Percentiles rank a stretch among this genome's conserved stretches.
Evolutionary conservation across 2,113 vertebrate species (phyloP).

Genomic region (Melanocharis versteri): DNA sequence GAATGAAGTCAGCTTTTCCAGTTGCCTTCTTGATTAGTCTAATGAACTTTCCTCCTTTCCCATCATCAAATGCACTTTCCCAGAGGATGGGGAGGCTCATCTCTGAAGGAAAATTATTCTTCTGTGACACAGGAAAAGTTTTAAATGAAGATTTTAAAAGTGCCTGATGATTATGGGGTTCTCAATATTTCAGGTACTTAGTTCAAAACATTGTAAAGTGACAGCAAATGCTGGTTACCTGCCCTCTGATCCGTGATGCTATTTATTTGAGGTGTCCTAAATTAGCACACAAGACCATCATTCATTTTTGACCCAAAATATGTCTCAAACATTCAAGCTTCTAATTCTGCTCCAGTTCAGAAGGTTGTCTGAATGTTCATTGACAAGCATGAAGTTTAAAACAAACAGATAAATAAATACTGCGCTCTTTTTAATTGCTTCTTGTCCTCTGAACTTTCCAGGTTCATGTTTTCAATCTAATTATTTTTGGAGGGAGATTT

Average conservation of each 20-base stretch:
- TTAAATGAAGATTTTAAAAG: not conserved
- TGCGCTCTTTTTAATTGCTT: not conserved
- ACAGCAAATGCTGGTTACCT: not conserved
- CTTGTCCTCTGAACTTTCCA: not conserved
- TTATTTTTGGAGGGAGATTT: not conserved
- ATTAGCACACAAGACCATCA: not conserved
- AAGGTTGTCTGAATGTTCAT: not conserved
- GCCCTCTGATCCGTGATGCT: not conserved
- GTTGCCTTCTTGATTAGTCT: not conserved
- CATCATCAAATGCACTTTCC: not conserved
- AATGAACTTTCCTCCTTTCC: constrained; percentile 16
- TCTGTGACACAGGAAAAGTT: not conserved
- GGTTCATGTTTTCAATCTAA: not conserved
- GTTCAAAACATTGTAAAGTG: not conserved
- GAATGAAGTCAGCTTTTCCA: not conserved
- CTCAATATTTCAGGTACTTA: not conserved
- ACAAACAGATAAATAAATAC: not conserved
- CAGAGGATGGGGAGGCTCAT: not conserved
- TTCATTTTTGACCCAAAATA: not conserved
- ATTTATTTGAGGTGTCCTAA: not conserved
- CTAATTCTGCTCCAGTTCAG: not conserved
- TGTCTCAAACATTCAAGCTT: not conserved
- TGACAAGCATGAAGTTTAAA: not conserved
- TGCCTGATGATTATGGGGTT: not conserved
- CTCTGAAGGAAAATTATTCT: not conserved